phyloP scores from a whole-genome alignment of 2,797 vertebrate genomes.

The Gadopsis marmoratus region DNA sequence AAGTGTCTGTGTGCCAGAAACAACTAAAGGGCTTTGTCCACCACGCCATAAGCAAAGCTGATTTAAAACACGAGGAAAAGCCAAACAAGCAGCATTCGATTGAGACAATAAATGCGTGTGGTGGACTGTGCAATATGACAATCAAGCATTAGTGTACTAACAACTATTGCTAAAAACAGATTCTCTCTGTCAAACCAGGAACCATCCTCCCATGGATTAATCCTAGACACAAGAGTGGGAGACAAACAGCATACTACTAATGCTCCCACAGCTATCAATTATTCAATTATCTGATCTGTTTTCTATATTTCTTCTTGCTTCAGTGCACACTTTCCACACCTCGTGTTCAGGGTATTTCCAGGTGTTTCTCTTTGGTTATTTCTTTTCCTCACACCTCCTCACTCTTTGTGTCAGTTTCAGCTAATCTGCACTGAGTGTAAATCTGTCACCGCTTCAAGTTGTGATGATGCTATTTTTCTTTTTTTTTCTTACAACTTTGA shows the following conservation, averaged over 20 bases:
- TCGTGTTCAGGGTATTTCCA: conserved; percentile 46
- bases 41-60: conserved; percentile 80
- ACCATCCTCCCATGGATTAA: conserved; percentile 47
- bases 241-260: conserved; percentile 56
- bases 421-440: conserved; percentile 73
- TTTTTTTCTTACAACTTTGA: conserved; percentile 57
- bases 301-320: conserved; percentile 20
- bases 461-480: no score
- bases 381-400: conserved; percentile 32
- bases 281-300: conserved; percentile 59
- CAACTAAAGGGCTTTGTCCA: conserved; percentile 80
- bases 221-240: conserved; percentile 39
- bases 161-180: conserved; percentile 69
- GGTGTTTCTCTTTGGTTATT: conserved; percentile 49
- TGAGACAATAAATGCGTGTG: conserved; percentile 78
- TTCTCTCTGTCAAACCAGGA: conserved; percentile 40
- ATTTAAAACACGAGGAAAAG: conserved; percentile 79
- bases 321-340: conserved; percentile 2
- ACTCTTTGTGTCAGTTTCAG: conserved; percentile 50
- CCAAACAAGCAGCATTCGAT: conserved; percentile 77
- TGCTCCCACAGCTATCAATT: conserved; percentile 37
- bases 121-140: conserved; percentile 77
- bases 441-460: conserved; percentile 67
- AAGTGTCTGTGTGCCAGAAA: conserved; percentile 72
- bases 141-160: conserved; percentile 78